Percentiles rank a stretch among this genome's conserved stretches.
Conservation (phyloP, 2,113 vertebrate species). For the Gambusia holbrooki region DNA sequence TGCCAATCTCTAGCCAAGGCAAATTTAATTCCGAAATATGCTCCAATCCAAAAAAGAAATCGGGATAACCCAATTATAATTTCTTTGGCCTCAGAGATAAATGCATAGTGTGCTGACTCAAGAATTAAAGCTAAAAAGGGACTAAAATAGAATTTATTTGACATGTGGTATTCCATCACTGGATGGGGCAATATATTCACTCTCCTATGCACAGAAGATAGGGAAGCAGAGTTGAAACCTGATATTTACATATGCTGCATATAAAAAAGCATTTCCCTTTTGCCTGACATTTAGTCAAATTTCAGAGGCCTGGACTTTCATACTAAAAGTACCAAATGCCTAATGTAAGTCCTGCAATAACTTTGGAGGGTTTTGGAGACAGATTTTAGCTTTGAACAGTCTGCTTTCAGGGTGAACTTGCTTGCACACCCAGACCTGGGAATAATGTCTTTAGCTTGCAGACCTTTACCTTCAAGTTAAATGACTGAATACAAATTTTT, state of each 20-base stretch:
- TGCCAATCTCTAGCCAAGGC: slow-evolving; percentile 11
- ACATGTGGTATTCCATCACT: slow-evolving; percentile 17
- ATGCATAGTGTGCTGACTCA: slow-evolving; percentile 23
- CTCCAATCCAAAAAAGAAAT: slow-evolving; percentile 40
- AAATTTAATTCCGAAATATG: slow-evolving; percentile 57
- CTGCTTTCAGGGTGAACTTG: background rate
- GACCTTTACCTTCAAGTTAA: background rate
- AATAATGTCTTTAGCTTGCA: background rate
- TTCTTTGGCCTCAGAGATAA: slow-evolving; percentile 22
- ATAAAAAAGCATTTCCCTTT: no score
- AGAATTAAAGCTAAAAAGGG: slow-evolving; percentile 24
- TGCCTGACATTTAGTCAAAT: background rate
- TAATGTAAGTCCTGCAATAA: background rate
- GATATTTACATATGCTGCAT: background rate
- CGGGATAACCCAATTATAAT: slow-evolving; percentile 32
- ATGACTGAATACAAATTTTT: background rate
- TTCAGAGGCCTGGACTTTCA: background rate
- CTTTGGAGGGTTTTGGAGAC: background rate
- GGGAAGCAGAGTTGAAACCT: slow-evolving; percentile 7
- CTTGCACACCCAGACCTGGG: background rate
- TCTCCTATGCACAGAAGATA: slow-evolving; percentile 4
- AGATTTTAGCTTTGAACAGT: background rate
- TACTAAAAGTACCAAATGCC: background rate
- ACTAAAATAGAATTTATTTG: slow-evolving; percentile 1
- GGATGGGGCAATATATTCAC: slow-evolving; percentile 1